Base-by-base conservation (phyloP, 2,113 vertebrate species). In the Bujurquina vittata region DNA sequence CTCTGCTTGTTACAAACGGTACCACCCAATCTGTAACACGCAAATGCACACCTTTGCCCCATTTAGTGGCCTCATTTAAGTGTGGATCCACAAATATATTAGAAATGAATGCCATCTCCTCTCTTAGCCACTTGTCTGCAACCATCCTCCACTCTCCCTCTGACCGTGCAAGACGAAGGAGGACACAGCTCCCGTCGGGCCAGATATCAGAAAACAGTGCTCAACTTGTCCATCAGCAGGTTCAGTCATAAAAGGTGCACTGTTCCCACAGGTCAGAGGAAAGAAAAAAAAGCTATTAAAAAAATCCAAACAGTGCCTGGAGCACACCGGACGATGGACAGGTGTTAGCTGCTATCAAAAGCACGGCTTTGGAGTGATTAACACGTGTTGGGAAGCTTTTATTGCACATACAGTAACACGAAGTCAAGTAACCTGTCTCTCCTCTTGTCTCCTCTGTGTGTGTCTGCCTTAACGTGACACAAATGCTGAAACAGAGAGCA, bases 41-140 rank as follows among this genome's bases (percentile, higher is more conserved):
- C 22, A 69, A 49, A 69, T 69, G 63, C 63, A 54, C 46, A 72
- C 46, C 46, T 72, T 33, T 54, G 26, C 31, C 46, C 54, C 67
- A 54, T 72, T 72, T 72, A 72, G 26, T 33, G 63, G 63, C 40
- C 23, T 69, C 40, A 18, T 69, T 49, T 3, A 54, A 54, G 31
- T 72, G 6, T 10, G 0, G 67, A 72, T 72, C 26, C 26, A 54
- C 67, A 54, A 52, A 72, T 72, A 72, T 46, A 72, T 26, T 43
- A 72, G 10, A 72, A 72, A 72, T 52, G 29, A 20, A 72, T 52
- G 43, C 43, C 46, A 54, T 54, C 52, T 54, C 67, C 18, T 72
- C 67, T 72, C 23, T 54, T 54, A 72, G 46, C 18, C 31, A 54
- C 26, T 54, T 72, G 46, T 72, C 65, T 72, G 65, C 65, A 72